Base-by-base conservation (phyloP, 2,888 invertebrate species). In the Scaptomyza polygonia region DNA sequence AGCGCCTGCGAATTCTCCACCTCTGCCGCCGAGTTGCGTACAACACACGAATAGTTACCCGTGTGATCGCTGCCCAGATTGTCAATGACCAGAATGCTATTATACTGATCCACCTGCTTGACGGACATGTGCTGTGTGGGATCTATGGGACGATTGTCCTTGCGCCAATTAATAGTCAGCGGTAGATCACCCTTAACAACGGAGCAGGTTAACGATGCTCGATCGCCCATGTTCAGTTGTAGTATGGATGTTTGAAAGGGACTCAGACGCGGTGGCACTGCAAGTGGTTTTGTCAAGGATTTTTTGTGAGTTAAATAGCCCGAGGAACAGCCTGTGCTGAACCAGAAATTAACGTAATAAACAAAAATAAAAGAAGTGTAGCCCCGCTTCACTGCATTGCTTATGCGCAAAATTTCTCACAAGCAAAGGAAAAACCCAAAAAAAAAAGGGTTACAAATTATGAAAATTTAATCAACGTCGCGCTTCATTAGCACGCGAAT, bases 161-260 rank as follows among this genome's bases (percentile, higher is more conserved):
- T 96, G 77, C 94, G 94, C 96, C 96, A 96, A 42, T 93, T 93
- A 78, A 96, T 95, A 69, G 94, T 94, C 78, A 96, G 92, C 39
- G 96, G 96, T 72, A 94, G 93, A 91, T 96, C 96, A 55, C 96
- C 96, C 89, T 95, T 94, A 57, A 95, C 94, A 78, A 95, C 95
- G 40, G 95, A 95, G 91, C 96, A 96, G 72, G 95, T 95, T 74
- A 96, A 92, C 53, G 95, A 95, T 73, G 95, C 95, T 53, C 96
- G 93, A 89, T 95, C 95, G 67, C 95, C 95, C 84, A 95, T 94
- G 89, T 95, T 95, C 62, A 95, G 92, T 80, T 94, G 94, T 80
- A 94, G 93, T 86, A 94, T 94, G 67, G 94, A 93, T 85, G 93
- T 92, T 92, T 93, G 93, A 92, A 95, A 95, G 75, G 95, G 95